Evolutionary conservation across 2,797 vertebrate species (phyloP), one percentile per base, ranked within the genome.

Genomic region (Gadopsis marmoratus): DNA sequence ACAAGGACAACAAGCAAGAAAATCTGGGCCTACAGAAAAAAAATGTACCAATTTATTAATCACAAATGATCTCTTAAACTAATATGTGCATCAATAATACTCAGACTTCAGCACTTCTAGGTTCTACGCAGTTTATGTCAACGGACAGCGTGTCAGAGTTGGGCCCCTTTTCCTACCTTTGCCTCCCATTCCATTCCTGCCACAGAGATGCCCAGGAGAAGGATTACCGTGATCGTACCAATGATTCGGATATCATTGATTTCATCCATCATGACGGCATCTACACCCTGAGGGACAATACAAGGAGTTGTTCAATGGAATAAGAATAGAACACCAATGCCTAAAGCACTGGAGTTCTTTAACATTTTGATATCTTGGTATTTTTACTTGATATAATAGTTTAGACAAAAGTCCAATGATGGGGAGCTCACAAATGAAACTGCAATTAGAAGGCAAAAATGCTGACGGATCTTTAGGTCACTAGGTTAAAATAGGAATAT

Each of bases 121-220:
- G 10, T 54, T 37, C 33, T 10, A 23, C 14, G 5, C 13, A 43
- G 14, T 26, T 59, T 11, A 2, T 11, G n/a, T 64, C 26, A 23
- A n/a, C 37, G 51, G 26, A 16, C 14, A 43, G 17, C 21, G 39
- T 31, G 58, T 51, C 9, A 67, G 26, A 67, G 37, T 65, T 1
- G 2, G 0, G 43, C 71, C 17, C 7, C 7, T 11, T 26, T 10
- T 75, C 72, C n/a, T 94, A 98, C 98, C 95, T 99, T 99, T 69
- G 98, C 97, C 93, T 99, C 98, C 98, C 98, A 99, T 73, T 99
- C 98, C 98, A 99, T 99, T 81, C 98, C 98, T 48, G 98, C 98
- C 72, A 99, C 95, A 0, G 98, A 99, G 89, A 99, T 99, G 10
- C 97, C 98, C 62, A 99, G 90, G 17, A 99, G 94, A 45, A 98